Conservation (phyloP, 2,888 invertebrate species). For the Xestia xanthographa region DNA sequence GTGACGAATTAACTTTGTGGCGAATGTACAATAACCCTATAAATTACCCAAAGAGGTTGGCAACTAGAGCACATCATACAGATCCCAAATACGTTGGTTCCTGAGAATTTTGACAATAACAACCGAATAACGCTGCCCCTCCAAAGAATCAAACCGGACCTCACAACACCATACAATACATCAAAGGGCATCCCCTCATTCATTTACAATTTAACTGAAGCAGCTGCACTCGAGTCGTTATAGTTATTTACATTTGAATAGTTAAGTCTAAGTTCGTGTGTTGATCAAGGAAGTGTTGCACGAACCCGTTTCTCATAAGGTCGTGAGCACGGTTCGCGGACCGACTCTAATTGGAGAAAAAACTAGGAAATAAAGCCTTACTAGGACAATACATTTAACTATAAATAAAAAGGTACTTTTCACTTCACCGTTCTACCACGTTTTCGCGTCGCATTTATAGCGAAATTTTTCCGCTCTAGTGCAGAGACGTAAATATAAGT, state of each 20-base stretch:
- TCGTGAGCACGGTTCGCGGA: constrained; percentile 40
- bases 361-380: constrained; percentile 45
- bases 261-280: constrained; percentile 38
- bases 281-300: constrained; percentile 45
- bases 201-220: constrained; percentile 12
- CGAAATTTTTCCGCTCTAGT: constrained; percentile 16
- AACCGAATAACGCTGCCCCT: too few relatives aligned
- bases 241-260: constrained; percentile 38
- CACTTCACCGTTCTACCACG: constrained; percentile 1
- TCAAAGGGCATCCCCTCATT: background rate
- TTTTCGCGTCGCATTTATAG: constrained; percentile 34
- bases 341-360: constrained; percentile 47
- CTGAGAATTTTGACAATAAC: background rate
- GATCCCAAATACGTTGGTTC: background rate
- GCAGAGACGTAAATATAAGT: constrained; percentile 25
- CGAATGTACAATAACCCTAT: too few relatives aligned
- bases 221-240: constrained; percentile 12
- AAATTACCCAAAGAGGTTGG: background rate
- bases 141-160: background rate
- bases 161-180: background rate
- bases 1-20: too few relatives aligned
- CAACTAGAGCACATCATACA: background rate
- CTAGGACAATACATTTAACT: constrained; percentile 13
- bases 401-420: constrained; percentile 35
- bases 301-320: constrained; percentile 48